Evolutionary conservation across 2,113 vertebrate genomes (phyloP).

Genomic region (Aramus guarauna): DNA sequence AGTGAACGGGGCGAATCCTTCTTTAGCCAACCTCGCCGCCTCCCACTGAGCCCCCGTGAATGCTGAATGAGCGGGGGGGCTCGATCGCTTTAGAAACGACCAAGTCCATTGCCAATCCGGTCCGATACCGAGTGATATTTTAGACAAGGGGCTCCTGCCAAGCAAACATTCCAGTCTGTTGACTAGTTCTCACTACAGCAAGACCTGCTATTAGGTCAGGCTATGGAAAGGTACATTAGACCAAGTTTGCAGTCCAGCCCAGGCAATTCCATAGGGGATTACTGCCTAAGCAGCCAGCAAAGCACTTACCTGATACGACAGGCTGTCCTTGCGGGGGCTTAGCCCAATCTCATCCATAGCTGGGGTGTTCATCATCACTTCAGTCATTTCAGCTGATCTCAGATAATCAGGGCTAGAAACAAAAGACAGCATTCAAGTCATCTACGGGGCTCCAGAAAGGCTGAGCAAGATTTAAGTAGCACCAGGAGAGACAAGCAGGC

Average conservation of each 20-base stretch:
- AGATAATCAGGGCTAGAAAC: conserved; percentile 86
- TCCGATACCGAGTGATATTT: neutral
- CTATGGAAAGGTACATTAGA: neutral
- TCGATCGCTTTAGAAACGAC: neutral
- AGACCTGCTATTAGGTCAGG: neutral
- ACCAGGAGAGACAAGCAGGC: neutral
- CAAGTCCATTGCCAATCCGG: neutral
- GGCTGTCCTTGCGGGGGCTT: conserved; percentile 89
- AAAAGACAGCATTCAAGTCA: neutral
- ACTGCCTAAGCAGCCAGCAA: neutral
- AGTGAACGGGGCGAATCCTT: neutral
- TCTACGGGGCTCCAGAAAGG: neutral
- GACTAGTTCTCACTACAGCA: neutral
- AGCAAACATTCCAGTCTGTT: conserved; percentile 14
- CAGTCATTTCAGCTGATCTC: conserved; percentile 90
- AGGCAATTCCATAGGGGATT: neutral
- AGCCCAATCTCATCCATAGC: conserved; percentile 94
- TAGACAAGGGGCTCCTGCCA: neutral
- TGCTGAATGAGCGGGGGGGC: fast-evolving
- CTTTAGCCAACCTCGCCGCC: fast-evolving
- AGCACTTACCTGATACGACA: conserved; percentile 88
- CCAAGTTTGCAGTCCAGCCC: neutral
- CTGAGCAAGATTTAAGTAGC: neutral
- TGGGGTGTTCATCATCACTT: conserved; percentile 92
- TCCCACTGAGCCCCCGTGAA: neutral